These are phyloP conservation scores for Lasioglossum morio DNA, from an alignment of 2,888 invertebrate species.

Conservation along the genomic window DNA sequence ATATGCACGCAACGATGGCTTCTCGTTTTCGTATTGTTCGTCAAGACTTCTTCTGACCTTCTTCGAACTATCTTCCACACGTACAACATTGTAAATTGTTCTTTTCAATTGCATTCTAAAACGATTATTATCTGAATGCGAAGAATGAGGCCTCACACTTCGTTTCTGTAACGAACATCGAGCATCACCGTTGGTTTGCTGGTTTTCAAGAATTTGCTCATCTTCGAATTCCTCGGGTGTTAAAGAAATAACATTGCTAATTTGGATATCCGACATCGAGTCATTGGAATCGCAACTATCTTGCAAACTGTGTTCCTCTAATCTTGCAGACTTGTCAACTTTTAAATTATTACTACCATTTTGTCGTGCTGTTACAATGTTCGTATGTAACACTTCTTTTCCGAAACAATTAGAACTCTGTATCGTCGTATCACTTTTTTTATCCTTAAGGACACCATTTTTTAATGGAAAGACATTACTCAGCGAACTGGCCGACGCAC, in stretches of 20 bases:
- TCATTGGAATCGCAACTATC: not conserved
- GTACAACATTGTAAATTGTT: too few relatives aligned
- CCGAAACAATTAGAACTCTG: not conserved
- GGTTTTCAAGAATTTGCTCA: constrained; percentile 41
- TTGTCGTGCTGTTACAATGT: constrained; percentile 2
- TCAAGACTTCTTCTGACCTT: constrained; percentile 20
- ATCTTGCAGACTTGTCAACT: not conserved
- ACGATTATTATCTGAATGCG: not conserved
- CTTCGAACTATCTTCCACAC: constrained; percentile 22
- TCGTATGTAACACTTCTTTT: not conserved
- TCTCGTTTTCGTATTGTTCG: not conserved
- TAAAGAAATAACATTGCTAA: constrained; percentile 77
- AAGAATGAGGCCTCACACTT: not conserved
- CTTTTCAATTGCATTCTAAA: constrained; percentile 32
- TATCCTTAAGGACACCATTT: not conserved
- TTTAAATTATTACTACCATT: constrained; percentile 1
- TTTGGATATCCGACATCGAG: constrained; percentile 73
- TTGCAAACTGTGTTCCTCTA: not conserved
- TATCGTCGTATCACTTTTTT: not conserved
- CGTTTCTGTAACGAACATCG: not conserved
- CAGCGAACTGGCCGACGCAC: constrained; percentile 1
- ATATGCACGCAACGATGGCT: not conserved
- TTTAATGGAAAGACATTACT: not conserved
- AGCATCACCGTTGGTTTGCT: not conserved
- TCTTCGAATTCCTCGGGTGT: constrained; percentile 73